phyloP scores from a whole-genome alignment of 2,113 vertebrate species.

The Pelobates fuscus region DNA sequence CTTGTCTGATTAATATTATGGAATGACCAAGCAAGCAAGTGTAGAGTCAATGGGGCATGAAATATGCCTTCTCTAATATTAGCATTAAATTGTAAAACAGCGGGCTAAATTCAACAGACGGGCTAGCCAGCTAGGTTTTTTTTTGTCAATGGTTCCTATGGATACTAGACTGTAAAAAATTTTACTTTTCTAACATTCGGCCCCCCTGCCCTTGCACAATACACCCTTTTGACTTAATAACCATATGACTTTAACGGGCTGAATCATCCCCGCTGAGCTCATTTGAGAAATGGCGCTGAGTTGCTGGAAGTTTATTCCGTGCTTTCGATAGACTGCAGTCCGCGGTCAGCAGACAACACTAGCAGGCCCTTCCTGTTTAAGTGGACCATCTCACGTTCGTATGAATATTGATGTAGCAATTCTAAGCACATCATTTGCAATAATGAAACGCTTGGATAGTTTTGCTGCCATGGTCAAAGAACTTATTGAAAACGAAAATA shows the following conservation, averaged over 20 bases:
- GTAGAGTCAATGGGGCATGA: background rate
- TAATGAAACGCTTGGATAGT: background rate
- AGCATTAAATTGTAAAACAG: slow-evolving; percentile 26
- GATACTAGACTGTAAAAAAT: slow-evolving; percentile 2
- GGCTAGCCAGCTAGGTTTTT: background rate
- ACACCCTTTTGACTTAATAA: background rate
- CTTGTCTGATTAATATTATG: background rate
- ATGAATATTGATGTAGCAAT: slow-evolving; percentile 2
- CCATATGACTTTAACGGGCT: background rate
- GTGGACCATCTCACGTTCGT: background rate
- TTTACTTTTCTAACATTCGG: background rate
- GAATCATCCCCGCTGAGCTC: background rate
- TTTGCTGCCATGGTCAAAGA: background rate
- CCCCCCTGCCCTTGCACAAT: slow-evolving; percentile 2
- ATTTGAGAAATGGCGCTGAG: background rate
- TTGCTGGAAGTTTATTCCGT: background rate
- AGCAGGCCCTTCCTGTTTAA: background rate
- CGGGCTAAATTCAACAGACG: slow-evolving; percentile 10
- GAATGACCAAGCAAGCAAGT: background rate
- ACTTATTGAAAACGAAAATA: background rate
- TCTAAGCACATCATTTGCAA: background rate
- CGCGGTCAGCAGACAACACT: background rate
- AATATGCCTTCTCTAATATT: background rate
- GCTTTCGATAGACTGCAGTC: background rate
- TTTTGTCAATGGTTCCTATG: slow-evolving; percentile 5